Base-by-base conservation (phyloP, 2,888 invertebrate genomes). In the Harmothoe impar region DNA sequence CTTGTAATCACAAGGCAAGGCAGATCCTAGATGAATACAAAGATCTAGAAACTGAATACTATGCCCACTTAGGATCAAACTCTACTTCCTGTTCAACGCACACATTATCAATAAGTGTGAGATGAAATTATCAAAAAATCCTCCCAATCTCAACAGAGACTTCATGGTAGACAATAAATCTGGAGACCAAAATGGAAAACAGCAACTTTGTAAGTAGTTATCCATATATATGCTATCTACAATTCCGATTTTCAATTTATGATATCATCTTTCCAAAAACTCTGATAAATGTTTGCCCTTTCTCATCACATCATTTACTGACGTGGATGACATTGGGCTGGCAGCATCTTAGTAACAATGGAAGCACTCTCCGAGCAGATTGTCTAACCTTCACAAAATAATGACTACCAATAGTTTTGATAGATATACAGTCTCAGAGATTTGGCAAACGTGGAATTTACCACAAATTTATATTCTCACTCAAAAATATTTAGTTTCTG, bases 31-130 rank as follows among this genome's bases (percentile, higher is more conserved):
- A 72, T 29, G 25, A 15, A 29, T 72, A 72, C 15, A 72, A 25
- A 29, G 72, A 72, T 72, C 25, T n/a, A 84, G 84, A 84, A 35
- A 15, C 84, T 84, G 84, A 84, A 51, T 35, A 84, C 84, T 84
- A 84, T 43, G 10, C 84, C 84, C 84, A 84, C 84, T 51, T 51
- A 84, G 84, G 84, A 51, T 29, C 43, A 84, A 84, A 84, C 84
- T 84, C 84, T 84, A 84, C 84, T 35, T 43, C 5, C 43, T 84
- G 20, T n/a, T n/a, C 43, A 43, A 23, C 51, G 20, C 43, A 33
- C 35, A 84, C 10, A 81, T 17, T 35, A 31, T 72, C 72, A 29
- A n/a, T 15, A 29, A 1, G 3, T 29, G 72, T 72, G 25, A 7
- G 72, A 17, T 72, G 72, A 72, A 72, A 72, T 20, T 29, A 29